phyloP scores from a whole-genome alignment of 1,140 invertebrate genomes.

The Zophobas morio region DNA sequence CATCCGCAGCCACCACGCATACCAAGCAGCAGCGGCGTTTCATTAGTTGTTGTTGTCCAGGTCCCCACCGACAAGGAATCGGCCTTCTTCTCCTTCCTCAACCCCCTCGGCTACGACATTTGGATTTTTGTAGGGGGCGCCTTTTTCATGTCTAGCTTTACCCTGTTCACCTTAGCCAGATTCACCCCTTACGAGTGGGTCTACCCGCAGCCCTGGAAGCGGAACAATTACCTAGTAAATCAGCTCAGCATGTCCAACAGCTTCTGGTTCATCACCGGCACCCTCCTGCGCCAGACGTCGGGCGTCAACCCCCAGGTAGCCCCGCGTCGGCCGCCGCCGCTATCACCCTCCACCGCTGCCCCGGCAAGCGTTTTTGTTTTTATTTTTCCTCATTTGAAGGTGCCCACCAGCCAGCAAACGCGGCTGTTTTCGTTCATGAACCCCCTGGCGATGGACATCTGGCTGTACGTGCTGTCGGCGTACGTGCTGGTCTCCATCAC shows the following conservation, averaged over 20 bases:
- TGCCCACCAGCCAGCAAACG: slow-evolving; percentile 80
- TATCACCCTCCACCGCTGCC: too few relatives aligned
- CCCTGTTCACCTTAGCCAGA: slow-evolving; percentile 93
- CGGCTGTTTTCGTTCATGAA: slow-evolving; percentile 90
- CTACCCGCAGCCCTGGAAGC: slow-evolving; percentile 88
- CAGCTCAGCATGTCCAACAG: slow-evolving; percentile 94
- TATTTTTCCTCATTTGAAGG: slow-evolving; percentile 60
- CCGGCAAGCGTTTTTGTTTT: slow-evolving; percentile 8
- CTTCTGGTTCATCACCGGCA: slow-evolving; percentile 96
- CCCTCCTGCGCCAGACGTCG: slow-evolving; percentile 91
- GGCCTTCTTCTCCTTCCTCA: slow-evolving; percentile 94
- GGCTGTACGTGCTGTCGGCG: slow-evolving; percentile 84
- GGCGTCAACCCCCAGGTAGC: slow-evolving; percentile 90
- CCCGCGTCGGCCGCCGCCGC: slow-evolving; percentile 13
- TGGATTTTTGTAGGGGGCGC: slow-evolving; percentile 95
- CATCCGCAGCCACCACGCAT: too few relatives aligned
- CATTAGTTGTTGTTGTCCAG: slow-evolving; percentile 68
- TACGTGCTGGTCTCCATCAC: slow-evolving; percentile 85
- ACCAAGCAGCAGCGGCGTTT: too few relatives aligned
- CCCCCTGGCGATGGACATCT: slow-evolving; percentile 88
- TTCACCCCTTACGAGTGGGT: slow-evolving; percentile 98
- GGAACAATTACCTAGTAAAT: slow-evolving; percentile 87
- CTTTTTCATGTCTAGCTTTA: slow-evolving; percentile 93
- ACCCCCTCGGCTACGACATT: slow-evolving; percentile 93
- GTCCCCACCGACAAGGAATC: slow-evolving; percentile 92